Evolutionary conservation across 2,888 invertebrate genomes (phyloP), one percentile per base, ranked within the genome.

Genomic region (Harpalus rubripes): DNA sequence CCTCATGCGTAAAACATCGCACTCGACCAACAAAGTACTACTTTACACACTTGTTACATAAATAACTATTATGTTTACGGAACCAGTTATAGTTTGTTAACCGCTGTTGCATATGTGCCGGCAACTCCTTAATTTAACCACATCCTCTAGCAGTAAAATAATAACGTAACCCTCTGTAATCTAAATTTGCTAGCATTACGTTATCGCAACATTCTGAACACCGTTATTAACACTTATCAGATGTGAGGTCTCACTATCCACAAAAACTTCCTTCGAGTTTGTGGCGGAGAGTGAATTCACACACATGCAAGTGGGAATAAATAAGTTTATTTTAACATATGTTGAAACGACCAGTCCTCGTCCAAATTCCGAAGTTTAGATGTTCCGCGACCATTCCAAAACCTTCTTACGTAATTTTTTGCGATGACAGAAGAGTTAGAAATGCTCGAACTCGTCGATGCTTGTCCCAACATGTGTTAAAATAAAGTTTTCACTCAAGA

Each of bases 311-410:
- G 32, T 52, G 44, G 44, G 44, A 52, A 52, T 52, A 12, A 52
- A 52, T 52, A 52, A 52, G 44, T 52, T 52, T 52, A 52, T 52
- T 52, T 52, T 52, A 52, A 52, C 44, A 52, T 52, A 52, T 52
- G 44, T 52, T 52, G 44, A 52, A 52, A 52, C 44, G 44, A 12
- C 10, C 44, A 52, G 10, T 52, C 44, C 44, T 52, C 44, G 44
- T 10, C 44, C 44, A 12, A 52, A 12, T 52, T 52, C 10, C 8
- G 12, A 52, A 52, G 44, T 52, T 32, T 32, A 32, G 32, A 32
- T 32, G 32, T 32, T 32, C 5, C 32, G 1, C 32, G 32, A 32
- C 32, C 32, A 5, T 32, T 52, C 10, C 10, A 52, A 5, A 52
- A 52, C 44, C 44, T 52, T 52, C 44, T 10, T 52, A 52, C 12